Base-by-base conservation (phyloP, 2,113 vertebrate genomes). In the Oplegnathus fasciatus region DNA sequence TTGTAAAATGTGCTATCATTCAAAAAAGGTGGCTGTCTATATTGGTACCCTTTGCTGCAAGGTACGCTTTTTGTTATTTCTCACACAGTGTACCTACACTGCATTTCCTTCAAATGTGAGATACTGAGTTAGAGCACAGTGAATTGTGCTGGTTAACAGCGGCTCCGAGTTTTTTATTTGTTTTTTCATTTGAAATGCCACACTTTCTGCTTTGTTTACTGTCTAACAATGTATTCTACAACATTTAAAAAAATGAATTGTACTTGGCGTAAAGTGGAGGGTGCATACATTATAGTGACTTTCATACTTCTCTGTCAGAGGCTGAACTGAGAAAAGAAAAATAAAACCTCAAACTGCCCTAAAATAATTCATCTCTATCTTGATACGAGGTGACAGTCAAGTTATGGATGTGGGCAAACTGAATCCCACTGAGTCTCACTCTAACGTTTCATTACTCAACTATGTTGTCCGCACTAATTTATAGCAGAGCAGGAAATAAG, bases 401-500 rank as follows among this genome's bases (percentile, higher is more conserved):
- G 54, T 77, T 79, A 77, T 81, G 50, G 64, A 84, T 91, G 86
- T 80, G 71, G 73, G 69, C 52, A 71, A 85, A 86, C 44, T 13
- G 50, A 88, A 75, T 78, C 82, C 77, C 67, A 20, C 58, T 32
- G 73, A 80, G 71, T 67, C 62, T 58, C 60, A 20, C 52, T 44
- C 34, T 30, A 60, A 76, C 10, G 22, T 81, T 77, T 80, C 67
- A 82, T 82, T 88, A 71, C 74, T 78, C 83, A 80, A 18, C 69
- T 30, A 40, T 81, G 62, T 77, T 75, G 86, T 84, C 86, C 75
- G 46, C 64, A 32, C 20, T 13, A 34, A 52, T 86, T 75, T 65
- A 74, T 22, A 62, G 57, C 28, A 9, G 62, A 58, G 58, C 42
- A 52, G 69, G 34, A 86, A 85, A 68, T 34, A 60, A 74, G 50